phyloP scores from a whole-genome alignment of 2,888 invertebrate species.

The Luffia ferchaultella region DNA sequence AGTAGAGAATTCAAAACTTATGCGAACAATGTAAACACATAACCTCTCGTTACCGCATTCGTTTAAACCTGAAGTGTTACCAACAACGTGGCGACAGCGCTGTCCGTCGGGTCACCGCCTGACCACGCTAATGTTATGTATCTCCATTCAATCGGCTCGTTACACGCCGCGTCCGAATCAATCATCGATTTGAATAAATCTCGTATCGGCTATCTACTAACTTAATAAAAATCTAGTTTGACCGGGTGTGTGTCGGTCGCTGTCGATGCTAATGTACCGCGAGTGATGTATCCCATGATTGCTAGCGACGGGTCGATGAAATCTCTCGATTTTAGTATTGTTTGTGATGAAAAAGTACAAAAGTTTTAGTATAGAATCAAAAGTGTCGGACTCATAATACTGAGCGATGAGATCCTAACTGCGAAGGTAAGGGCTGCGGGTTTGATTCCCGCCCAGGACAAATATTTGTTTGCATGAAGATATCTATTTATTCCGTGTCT shows the following conservation, averaged over 20 bases:
- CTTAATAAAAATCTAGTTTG: slow-evolving; percentile 20
- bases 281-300: neutral
- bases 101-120: slow-evolving; percentile 30
- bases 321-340: too few relatives aligned
- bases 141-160: slow-evolving; percentile 56
- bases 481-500: too few relatives aligned
- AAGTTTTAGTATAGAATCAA: too few relatives aligned
- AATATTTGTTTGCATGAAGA: too few relatives aligned
- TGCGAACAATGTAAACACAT: too few relatives aligned
- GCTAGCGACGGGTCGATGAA: neutral
- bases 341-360: too few relatives aligned
- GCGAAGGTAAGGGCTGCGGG: too few relatives aligned
- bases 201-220: slow-evolving; percentile 11
- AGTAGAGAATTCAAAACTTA: too few relatives aligned
- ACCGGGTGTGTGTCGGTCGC: slow-evolving; percentile 1
- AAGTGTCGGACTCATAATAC: too few relatives aligned
- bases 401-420: too few relatives aligned
- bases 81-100: slow-evolving; percentile 25
- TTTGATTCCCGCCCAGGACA: too few relatives aligned
- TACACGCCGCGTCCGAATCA: slow-evolving; percentile 49
- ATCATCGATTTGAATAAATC: slow-evolving; percentile 63
- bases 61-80: slow-evolving; percentile 17
- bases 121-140: slow-evolving; percentile 51
- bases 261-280: neutral
- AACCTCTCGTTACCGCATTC: neutral